Evolutionary conservation across 2,113 vertebrate species (phyloP).

Genomic region (Opisthocomus hoazin): DNA sequence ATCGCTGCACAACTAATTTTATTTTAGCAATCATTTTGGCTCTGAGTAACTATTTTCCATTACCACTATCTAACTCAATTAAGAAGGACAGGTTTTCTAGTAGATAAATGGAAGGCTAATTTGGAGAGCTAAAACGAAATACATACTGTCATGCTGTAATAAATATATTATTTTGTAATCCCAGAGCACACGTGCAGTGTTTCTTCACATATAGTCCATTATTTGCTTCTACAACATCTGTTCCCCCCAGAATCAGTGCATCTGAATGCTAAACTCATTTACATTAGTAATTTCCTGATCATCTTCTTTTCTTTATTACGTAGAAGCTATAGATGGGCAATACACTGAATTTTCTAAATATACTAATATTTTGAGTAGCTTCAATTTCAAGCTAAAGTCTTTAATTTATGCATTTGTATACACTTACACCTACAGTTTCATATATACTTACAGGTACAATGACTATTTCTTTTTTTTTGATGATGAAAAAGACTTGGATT

Average conservation of each 20-base stretch:
- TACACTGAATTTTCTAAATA: not conserved
- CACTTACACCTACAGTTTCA: not conserved
- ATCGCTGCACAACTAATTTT: not conserved
- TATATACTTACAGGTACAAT: not conserved
- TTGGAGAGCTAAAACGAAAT: not conserved
- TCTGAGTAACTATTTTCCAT: not conserved
- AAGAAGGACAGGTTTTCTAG: not conserved
- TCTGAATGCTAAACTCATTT: not conserved
- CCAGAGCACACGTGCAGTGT: not conserved
- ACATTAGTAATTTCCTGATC: not conserved
- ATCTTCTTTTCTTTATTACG: not conserved
- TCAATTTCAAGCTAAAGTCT: not conserved
- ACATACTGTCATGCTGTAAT: not conserved
- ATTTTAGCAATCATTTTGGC: not conserved
- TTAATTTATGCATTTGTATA: not conserved
- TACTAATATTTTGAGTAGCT: not conserved
- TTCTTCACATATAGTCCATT: not conserved
- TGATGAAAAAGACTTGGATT: not conserved
- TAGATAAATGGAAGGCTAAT: not conserved
- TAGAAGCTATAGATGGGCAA: accelerated
- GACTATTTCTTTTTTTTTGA: not conserved
- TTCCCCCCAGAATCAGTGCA: not conserved
- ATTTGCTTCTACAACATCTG: not conserved
- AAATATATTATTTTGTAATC: not conserved
- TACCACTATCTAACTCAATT: not conserved